A percentile compares a stretch with the other conserved stretches of the same genome.
Conservation (phyloP, 92 coral and sea anemone species). For the Paragorgia papillata region DNA sequence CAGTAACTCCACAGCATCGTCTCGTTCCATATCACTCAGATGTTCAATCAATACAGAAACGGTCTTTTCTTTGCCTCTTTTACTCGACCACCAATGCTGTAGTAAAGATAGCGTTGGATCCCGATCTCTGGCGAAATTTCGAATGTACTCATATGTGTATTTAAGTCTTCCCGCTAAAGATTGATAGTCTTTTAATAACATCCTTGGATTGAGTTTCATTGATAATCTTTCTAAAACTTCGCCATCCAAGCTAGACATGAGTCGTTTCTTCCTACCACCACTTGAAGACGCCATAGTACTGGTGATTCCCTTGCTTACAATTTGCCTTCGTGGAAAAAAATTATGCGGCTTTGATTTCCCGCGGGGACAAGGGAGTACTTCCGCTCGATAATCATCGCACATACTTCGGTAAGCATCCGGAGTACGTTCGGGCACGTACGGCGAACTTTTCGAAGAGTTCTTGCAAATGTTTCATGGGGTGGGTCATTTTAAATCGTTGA, state of each 20-base stretch:
- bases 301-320: constrained; percentile 16
- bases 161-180: constrained; percentile 81
- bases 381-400: not conserved
- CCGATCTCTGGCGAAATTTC: constrained; percentile 69
- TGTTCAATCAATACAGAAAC: constrained; percentile 67
- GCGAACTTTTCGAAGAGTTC: too few species aligned
- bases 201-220: constrained; percentile 82
- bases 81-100: constrained; percentile 71
- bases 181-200: constrained; percentile 77
- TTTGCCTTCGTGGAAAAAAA: not conserved
- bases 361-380: not conserved
- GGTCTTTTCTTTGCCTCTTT: constrained; percentile 70
- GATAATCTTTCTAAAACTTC: constrained; percentile 74
- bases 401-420: not conserved
- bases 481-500: too few species aligned
- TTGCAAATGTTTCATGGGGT: too few species aligned
- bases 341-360: not conserved
- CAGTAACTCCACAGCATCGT: constrained; percentile 85
- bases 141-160: constrained; percentile 65
- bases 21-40: constrained; percentile 77
- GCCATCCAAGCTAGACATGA: constrained; percentile 55
- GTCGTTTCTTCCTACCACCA: constrained; percentile 35
- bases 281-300: constrained; percentile 37
- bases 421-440: not conserved
- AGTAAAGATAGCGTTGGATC: constrained; percentile 77